Base-by-base conservation (phyloP, 2,113 vertebrate species). In the Chloropsis cyanopogon region DNA sequence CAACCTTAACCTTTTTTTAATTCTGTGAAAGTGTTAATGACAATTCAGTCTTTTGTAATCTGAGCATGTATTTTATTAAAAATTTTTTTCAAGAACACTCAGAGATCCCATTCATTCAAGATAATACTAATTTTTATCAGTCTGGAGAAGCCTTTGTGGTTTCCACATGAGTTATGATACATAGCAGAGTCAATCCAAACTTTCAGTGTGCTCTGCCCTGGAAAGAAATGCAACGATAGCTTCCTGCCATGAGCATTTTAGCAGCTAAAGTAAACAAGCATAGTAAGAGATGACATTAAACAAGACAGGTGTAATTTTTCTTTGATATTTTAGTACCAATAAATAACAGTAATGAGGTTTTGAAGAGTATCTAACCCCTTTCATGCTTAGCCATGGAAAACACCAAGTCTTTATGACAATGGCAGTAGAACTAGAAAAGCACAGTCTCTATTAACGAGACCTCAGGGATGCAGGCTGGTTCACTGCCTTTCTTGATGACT, bases 261-360 rank as follows among this genome's bases (percentile, higher is more conserved):
- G 47, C 50, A 86, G 42, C 60, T 88, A 41, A 86, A 81, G 56
- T 83, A 91, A 92, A 93, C 44, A 90, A 82, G 47, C 60, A 46
- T 63, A 60, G 63, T 61, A 75, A 90, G 68, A 80, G 42, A 88
- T 25, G 22, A 39, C 47, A 92, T 84, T 75, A 83, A 95, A 73
- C 6, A 85, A 92, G 60, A 68, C 63, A 88, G 64, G 28, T 80
- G 21, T 70, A 87, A 82, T 91, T 95, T 86, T 92, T 85, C 75
- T 91, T 88, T 60, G 28, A 57, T 9, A 52, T 70, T 94, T 92
- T 92, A 96, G 42, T 88, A 75, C 47, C 42, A 63, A 63, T 95
- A 80, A 84, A 93, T 91, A 83, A 92, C 79, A 66, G 24, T 83
- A 81, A 95, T 78, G 71, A 82, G 44, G 13, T 59, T 94, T 80